These are phyloP conservation scores for Molossus molossus DNA, from an alignment of 2,797 vertebrate genomes.

Conservation along the genomic window DNA sequence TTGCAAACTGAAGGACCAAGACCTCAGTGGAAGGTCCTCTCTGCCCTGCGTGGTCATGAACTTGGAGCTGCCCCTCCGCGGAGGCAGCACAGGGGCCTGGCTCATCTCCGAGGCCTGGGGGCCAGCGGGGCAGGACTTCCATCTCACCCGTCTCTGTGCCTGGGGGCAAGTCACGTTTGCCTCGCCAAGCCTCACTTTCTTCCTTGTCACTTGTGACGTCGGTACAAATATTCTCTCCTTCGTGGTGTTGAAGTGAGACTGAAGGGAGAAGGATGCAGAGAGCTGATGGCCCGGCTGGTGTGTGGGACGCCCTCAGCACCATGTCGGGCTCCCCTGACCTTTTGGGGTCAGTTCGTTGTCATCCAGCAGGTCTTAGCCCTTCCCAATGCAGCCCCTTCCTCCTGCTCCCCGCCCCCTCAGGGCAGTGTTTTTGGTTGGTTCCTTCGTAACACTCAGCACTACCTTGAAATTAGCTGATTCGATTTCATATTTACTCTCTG, in stretches of 20 bases:
- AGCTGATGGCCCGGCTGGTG: fast-evolving
- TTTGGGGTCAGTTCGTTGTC: too few species aligned
- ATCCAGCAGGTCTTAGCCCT: not conserved
- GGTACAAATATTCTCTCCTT: not conserved
- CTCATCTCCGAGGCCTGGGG: not conserved
- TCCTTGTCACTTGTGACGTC: not conserved
- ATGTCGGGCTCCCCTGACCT: too few species aligned
- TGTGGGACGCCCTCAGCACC: not conserved
- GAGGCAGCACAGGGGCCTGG: not conserved
- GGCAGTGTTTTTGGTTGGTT: not conserved
- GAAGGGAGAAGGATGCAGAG: not conserved
- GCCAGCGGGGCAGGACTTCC: not conserved
- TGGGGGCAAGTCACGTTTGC: not conserved
- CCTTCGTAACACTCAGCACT: not conserved
- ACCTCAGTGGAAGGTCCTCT: not conserved
- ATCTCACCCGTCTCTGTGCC: not conserved
- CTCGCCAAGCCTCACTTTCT: not conserved
- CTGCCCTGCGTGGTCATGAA: not conserved
- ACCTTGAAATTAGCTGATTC: not conserved
- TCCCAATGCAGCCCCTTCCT: not conserved
- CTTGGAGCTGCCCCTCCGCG: not conserved
- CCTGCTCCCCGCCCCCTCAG: not conserved
- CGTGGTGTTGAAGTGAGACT: not conserved
- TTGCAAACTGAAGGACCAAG: not conserved
- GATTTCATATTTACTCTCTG: not conserved